phyloP scores from a whole-genome alignment of 2,113 vertebrate genomes.

The Takifugu bimaculatus region DNA sequence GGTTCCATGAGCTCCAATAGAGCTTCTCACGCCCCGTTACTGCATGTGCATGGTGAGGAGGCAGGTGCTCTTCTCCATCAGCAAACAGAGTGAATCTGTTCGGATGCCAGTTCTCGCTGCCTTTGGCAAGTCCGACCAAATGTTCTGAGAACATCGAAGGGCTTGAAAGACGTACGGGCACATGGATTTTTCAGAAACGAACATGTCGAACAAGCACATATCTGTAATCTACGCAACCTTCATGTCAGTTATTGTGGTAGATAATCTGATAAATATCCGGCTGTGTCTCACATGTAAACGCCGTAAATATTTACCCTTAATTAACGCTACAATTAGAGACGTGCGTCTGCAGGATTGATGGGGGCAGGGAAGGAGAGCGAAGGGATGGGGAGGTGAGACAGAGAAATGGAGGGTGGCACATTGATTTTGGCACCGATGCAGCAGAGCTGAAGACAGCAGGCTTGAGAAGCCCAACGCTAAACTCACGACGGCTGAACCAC shows the following conservation, averaged over 20 bases:
- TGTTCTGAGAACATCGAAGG: too few relatives aligned
- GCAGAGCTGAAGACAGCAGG: slow-evolving; percentile 61
- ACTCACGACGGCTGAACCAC: slow-evolving; percentile 36
- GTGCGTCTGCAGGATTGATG: slow-evolving; percentile 7
- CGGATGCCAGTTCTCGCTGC: slow-evolving; percentile 26
- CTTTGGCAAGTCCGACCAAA: slow-evolving; percentile 13
- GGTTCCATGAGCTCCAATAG: slow-evolving; percentile 33
- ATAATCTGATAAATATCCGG: slow-evolving; percentile 17
- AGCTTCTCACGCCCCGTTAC: slow-evolving; percentile 34
- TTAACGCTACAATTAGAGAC: slow-evolving; percentile 35
- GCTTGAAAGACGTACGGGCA: too few relatives aligned
- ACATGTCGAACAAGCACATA: not conserved
- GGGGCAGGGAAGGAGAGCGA: slow-evolving; percentile 1
- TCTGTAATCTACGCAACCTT: not conserved
- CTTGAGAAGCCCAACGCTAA: slow-evolving; percentile 34
- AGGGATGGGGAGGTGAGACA: slow-evolving; percentile 6
- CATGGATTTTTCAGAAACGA: not conserved
- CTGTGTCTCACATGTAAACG: not conserved
- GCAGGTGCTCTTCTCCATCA: slow-evolving; percentile 41
- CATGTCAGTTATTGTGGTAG: not conserved
- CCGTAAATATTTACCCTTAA: slow-evolving; percentile 41
- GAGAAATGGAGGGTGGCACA: slow-evolving; percentile 34
- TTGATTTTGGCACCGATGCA: slow-evolving; percentile 58
- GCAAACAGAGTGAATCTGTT: slow-evolving; percentile 17
- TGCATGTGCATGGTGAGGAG: slow-evolving; percentile 33